Conservation (phyloP, 2,797 vertebrate genomes). For the Anguilla obscura region DNA sequence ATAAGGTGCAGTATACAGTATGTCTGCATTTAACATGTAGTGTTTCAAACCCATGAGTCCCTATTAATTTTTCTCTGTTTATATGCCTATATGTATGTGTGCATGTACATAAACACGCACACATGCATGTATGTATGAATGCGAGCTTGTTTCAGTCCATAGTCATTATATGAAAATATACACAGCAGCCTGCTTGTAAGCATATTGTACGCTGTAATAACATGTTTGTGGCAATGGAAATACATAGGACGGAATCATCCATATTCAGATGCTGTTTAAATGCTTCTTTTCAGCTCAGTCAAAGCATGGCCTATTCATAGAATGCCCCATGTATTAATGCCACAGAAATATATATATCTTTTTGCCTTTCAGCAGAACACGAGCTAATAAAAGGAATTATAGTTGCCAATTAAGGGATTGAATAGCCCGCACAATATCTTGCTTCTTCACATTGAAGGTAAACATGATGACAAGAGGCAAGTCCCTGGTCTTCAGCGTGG, state of each 20-base stretch:
- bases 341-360: too few relatives aligned
- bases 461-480: neutral
- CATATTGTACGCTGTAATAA: neutral
- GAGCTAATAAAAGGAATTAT: neutral
- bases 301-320: too few relatives aligned
- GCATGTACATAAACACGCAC: neutral
- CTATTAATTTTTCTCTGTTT: neutral
- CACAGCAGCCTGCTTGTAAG: neutral
- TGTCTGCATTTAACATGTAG: neutral
- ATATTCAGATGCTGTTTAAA: too few relatives aligned
- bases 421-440: neutral
- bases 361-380: too few relatives aligned
- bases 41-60: neutral
- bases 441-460: neutral
- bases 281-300: too few relatives aligned
- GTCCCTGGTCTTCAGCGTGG: neutral
- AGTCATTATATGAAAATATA: neutral
- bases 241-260: too few relatives aligned
- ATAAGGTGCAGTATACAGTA: neutral
- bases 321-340: too few relatives aligned
- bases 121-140: neutral
- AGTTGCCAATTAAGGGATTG: neutral
- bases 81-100: neutral
- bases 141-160: neutral
- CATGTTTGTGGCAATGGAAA: too few relatives aligned